Base-by-base conservation (phyloP, 2,113 vertebrate genomes). In the Scatophagus argus region DNA sequence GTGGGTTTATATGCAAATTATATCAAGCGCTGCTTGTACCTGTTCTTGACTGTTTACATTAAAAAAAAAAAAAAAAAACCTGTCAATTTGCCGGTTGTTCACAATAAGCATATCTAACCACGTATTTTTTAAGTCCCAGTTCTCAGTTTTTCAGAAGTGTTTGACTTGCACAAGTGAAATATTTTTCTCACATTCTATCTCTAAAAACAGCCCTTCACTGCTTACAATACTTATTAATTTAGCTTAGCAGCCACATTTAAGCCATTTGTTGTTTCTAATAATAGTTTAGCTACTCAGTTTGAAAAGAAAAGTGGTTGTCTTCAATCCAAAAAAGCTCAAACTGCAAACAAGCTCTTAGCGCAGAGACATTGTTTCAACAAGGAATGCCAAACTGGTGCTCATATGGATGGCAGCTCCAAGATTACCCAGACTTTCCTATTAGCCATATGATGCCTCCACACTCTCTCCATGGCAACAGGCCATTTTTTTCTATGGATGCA, bases 401-500 rank as follows among this genome's bases (percentile, higher is more conserved):
- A 3, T 60, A 58, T 36, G 41, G 49, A 54, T 29, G 39, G 36
- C 2, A 13, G 46, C 69, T 65, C 58, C 27, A 38, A 51, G 74
- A 79, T 56, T 27, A 39, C 54, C 34, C 23, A 12, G 10, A 82
- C 46, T 83, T 81, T 36, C 47, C 73, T 49, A 11, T 23, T 12
- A 46, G 36, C 66, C n/a, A 34, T 46, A 29, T 1, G 1, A 66
- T 16, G 17, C 52, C 39, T 59, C 47, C 23, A 11, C 59, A 19
- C 46, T 59, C 36, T 75, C 74, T 75, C 65, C 43, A 74, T 81
- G 71, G 77, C 49, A 81, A 83, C 61, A 49, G 55, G 47, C 49
- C 55, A 62, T 63, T 62, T 68, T 63, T 62, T 68, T 73, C 16
- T 41, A 43, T 32, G 54, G 16, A 36, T 34, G 31, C 47, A 27